Percentiles rank a stretch among this genome's conserved stretches.
phyloP scores from a whole-genome alignment of 1,140 invertebrate genomes.

The Drosophila willistoni region DNA sequence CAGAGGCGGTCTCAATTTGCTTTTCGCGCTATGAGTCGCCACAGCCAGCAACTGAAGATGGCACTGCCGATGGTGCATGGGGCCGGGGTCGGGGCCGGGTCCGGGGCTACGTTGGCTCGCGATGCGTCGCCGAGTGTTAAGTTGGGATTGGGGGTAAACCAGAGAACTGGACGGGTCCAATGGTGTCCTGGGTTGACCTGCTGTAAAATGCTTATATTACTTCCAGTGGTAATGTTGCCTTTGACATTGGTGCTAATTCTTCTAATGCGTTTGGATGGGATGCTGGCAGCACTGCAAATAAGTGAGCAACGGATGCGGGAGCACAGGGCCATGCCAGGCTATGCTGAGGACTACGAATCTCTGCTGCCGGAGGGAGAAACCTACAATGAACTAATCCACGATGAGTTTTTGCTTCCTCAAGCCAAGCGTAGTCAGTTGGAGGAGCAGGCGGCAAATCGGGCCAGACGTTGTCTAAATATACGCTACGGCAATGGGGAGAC shows the following conservation, averaged over 20 bases:
- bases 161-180: slow-evolving; percentile 77
- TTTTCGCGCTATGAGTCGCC: slow-evolving; percentile 60
- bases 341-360: slow-evolving; percentile 51
- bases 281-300: slow-evolving; percentile 67
- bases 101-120: slow-evolving; percentile 8
- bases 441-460: slow-evolving; percentile 28
- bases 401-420: slow-evolving; percentile 63
- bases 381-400: slow-evolving; percentile 67
- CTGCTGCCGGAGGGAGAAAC: slow-evolving; percentile 53
- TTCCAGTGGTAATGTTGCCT: slow-evolving; percentile 82
- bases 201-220: slow-evolving; percentile 74
- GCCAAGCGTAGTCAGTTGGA: slow-evolving; percentile 27
- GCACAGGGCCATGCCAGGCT: slow-evolving; percentile 38
- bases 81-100: slow-evolving; percentile 5
- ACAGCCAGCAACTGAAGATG: slow-evolving; percentile 58
- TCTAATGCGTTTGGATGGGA: slow-evolving; percentile 77
- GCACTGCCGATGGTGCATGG: slow-evolving; percentile 66
- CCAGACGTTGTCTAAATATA: slow-evolving; percentile 68
- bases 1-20: slow-evolving; percentile 48
- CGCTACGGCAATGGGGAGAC: slow-evolving; percentile 63
- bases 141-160: slow-evolving; percentile 72
- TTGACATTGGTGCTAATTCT: slow-evolving; percentile 75
- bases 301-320: slow-evolving; percentile 51
- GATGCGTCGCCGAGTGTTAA: slow-evolving; percentile 35
- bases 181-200: slow-evolving; percentile 81